Percentiles rank a stretch among this genome's conserved stretches.
These are phyloP conservation scores for Lamellibrachia luymesi DNA, from an alignment of 1,140 invertebrate species.

Conservation along the genomic window DNA sequence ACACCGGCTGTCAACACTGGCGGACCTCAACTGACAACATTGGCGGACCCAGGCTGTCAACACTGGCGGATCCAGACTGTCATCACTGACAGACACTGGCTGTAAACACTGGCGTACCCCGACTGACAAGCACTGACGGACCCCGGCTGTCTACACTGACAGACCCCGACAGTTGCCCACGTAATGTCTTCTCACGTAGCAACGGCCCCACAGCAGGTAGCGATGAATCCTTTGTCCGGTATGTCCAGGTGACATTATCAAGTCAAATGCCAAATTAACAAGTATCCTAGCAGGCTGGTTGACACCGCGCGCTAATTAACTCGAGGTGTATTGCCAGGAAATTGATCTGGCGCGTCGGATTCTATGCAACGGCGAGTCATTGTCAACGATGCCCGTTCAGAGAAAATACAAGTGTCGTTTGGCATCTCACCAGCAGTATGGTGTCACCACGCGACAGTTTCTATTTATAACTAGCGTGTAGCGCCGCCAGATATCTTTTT, in stretches of 20 bases:
- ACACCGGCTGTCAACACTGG: too few relatives aligned
- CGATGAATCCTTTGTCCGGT: not conserved
- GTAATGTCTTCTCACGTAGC: not conserved
- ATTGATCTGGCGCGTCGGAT: not conserved
- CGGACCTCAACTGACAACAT: too few relatives aligned
- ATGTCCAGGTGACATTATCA: not conserved
- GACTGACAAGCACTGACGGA: too few relatives aligned
- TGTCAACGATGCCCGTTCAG: too few relatives aligned
- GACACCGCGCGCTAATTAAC: not conserved
- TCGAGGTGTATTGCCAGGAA: not conserved
- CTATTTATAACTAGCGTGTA: too few relatives aligned
- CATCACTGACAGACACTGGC: not conserved
- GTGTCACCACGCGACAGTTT: too few relatives aligned
- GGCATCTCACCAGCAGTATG: too few relatives aligned
- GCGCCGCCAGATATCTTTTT: too few relatives aligned
- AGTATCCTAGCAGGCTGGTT: not conserved
- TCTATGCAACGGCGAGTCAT: too few relatives aligned
- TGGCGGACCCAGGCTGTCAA: too few relatives aligned
- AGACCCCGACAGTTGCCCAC: not conserved
- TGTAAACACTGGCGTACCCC: not conserved
- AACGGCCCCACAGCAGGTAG: not conserved
- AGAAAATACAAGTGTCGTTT: too few relatives aligned
- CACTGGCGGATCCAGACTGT: not conserved
- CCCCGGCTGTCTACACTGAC: not conserved
- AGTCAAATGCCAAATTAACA: conserved; percentile 1